Base-by-base conservation (phyloP, 1,140 invertebrate genomes). In the Pogonognathellus flavescens region DNA sequence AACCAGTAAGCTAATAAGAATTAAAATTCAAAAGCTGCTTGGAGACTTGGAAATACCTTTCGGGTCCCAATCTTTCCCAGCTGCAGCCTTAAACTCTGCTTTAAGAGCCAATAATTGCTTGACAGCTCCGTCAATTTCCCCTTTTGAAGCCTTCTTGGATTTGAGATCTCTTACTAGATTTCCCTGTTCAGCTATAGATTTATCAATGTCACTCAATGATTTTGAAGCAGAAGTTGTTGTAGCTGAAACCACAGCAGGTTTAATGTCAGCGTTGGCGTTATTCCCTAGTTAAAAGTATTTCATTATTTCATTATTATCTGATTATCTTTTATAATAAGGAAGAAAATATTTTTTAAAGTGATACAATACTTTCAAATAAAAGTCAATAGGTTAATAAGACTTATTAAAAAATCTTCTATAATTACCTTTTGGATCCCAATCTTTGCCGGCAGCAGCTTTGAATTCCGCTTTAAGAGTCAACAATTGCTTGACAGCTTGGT, bases 91-190 rank as follows among this genome's bases (percentile, higher is more conserved):
- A n/a, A 95, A 98, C 82, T 96, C 92, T 1, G 91, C 92, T 91
- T 98, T 98, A 2, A 98, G 91, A 20, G 92, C 91, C 85, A 97
- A 90, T 50, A 98, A 91, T 82, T 91, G 91, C 90, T 95, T 93
- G 20, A 97, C 95, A 89, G 93, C 95, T 16, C 90, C 91, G 88
- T 96, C 94, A 83, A 96, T 92, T 16, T 91, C 89, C 7, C n/a
- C n/a, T n/a, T n/a, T n/a, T n/a, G n/a, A n/a, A n/a, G n/a, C n/a
- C n/a, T n/a, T n/a, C n/a, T n/a, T n/a, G n/a, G n/a, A n/a, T n/a
- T n/a, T n/a, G n/a, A n/a, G n/a, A n/a, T n/a, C n/a, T n/a, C n/a
- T n/a, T n/a, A n/a, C n/a, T n/a, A n/a, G n/a, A n/a, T n/a, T n/a
- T n/a, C n/a, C n/a, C n/a, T n/a, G n/a, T n/a, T 92, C 92, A 92